These are phyloP conservation scores for Heliconius cydno DNA, from an alignment of 2,888 invertebrate species.

Conservation along the genomic window DNA sequence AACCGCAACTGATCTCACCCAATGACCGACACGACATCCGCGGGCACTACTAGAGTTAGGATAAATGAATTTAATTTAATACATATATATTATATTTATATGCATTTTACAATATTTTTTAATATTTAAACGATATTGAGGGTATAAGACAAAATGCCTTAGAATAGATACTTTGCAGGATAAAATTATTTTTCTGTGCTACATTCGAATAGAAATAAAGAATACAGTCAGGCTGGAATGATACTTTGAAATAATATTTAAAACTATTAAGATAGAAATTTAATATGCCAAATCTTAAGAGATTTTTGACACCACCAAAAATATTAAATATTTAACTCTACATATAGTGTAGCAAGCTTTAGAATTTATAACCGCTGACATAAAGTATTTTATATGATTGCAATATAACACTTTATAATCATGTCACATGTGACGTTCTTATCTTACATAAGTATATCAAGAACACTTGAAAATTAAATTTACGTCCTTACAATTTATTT, in stretches of 20 bases:
- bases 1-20: constrained; percentile 69
- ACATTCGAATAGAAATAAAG: no score
- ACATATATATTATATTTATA: neutral
- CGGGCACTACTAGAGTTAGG: constrained; percentile 31
- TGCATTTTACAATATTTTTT: neutral
- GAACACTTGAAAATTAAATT: constrained; percentile 17
- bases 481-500: constrained; percentile 42
- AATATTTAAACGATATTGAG: neutral
- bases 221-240: no score
- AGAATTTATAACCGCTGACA: no score
- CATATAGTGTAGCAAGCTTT: no score
- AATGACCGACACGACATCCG: constrained; percentile 54
- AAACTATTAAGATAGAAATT: no score
- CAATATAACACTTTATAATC: neutral
- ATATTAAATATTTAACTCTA: no score
- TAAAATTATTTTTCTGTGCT: neutral
- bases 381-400: neutral
- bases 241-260: no score
- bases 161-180: no score
- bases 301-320: no score
- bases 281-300: no score
- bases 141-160: neutral
- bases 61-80: constrained; percentile 1
- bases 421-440: neutral
- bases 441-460: neutral